Evolutionary conservation across 2,113 vertebrate species (phyloP).

Genomic region (Notothenia coriiceps): DNA sequence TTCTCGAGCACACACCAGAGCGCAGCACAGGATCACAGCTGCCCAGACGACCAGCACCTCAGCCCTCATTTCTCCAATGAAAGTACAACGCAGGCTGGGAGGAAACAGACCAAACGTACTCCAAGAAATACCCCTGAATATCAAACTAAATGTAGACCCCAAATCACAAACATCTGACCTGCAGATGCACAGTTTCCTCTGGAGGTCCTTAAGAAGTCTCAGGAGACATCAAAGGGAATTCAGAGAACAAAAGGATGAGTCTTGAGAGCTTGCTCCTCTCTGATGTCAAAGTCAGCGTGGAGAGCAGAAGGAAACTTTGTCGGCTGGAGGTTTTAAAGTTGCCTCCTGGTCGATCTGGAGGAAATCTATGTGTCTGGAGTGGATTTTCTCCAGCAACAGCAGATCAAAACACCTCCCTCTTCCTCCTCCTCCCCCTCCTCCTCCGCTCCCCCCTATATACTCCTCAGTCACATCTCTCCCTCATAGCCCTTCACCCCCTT

Average conservation of each 20-base stretch:
- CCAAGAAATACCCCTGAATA: neutral
- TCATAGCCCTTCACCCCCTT: constrained; percentile 79
- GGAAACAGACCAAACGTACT: neutral
- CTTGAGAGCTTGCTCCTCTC: constrained; percentile 40
- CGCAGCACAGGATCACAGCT: constrained; percentile 50
- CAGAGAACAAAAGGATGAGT: constrained; percentile 50
- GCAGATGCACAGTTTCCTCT: constrained; percentile 49
- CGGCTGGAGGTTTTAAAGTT: constrained; percentile 45
- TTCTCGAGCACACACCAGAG: constrained; percentile 42
- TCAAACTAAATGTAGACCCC: constrained; percentile 9
- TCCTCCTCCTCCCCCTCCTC: constrained; percentile 34
- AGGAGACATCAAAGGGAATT: constrained; percentile 33
- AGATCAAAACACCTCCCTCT: constrained; percentile 56
- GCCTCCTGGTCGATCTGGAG: constrained; percentile 28
- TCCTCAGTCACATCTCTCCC: constrained; percentile 61
- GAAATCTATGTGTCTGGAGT: constrained; percentile 57
- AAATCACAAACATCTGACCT: constrained; percentile 53
- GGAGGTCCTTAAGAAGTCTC: constrained; percentile 20
- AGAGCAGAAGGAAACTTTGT: constrained; percentile 29
- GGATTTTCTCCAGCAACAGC: constrained; percentile 45
- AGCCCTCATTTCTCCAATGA: constrained; percentile 58
- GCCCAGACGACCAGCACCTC: constrained; percentile 60
- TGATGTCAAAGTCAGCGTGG: constrained; percentile 7
- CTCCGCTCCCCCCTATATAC: constrained; percentile 34
- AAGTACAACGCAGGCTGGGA: neutral